Conservation (phyloP, 2,113 vertebrate genomes). For the Hypomesus transpacificus region DNA sequence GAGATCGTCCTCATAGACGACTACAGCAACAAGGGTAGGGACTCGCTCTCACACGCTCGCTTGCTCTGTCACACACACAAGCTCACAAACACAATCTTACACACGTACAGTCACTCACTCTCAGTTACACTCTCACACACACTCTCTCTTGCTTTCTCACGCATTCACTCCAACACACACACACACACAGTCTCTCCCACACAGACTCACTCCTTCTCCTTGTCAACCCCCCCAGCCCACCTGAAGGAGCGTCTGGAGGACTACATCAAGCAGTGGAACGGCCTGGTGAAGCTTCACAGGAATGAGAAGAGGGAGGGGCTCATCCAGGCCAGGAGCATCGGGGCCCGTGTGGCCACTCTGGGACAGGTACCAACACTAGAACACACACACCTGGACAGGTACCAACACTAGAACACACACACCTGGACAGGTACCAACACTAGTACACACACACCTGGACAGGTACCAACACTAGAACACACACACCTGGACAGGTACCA, state of each 20-base stretch:
- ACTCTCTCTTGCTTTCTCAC: no score
- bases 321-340: slow-evolving; percentile 96
- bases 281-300: slow-evolving; percentile 91
- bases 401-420: not conserved
- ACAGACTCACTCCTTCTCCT: not conserved
- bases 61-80: not conserved
- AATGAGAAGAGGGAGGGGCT: slow-evolving; percentile 96
- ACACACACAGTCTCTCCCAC: not conserved
- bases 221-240: slow-evolving; percentile 71
- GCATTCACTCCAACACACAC: no score
- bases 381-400: not conserved
- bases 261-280: slow-evolving; percentile 96
- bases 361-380: slow-evolving; percentile 80
- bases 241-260: slow-evolving; percentile 90
- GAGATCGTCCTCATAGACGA: slow-evolving; percentile 97
- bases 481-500: no score
- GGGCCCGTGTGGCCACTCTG: slow-evolving; percentile 87
- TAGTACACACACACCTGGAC: no score
- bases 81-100: not conserved
- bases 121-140: no score
- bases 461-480: no score
- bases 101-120: no score
- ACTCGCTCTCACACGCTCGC: not conserved
- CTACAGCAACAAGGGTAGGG: slow-evolving; percentile 95
- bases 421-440: no score